A percentile compares a stretch with the other conserved stretches of the same genome.
phyloP scores from a whole-genome alignment of 2,888 invertebrate genomes.

The Mesorhabditis sp. region DNA sequence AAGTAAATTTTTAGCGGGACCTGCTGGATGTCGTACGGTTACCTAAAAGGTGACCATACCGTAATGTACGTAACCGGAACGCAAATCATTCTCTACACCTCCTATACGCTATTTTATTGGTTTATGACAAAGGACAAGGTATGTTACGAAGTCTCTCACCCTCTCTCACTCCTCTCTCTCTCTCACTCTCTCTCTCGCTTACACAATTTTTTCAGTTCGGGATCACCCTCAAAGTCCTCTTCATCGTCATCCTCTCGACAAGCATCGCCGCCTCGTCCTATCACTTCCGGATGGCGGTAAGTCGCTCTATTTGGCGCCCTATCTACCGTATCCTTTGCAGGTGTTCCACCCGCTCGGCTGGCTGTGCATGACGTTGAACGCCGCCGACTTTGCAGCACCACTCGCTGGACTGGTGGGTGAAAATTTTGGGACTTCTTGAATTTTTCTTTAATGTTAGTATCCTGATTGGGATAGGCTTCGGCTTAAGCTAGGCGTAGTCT shows the following conservation, averaged over 20 bases:
- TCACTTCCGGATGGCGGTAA: conserved; percentile 47
- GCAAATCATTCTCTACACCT: conserved; percentile 50
- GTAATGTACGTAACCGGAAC: conserved; percentile 52
- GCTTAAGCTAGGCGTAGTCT: neutral
- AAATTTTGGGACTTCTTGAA: neutral
- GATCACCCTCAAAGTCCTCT: conserved; percentile 52
- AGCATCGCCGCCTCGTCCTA: conserved; percentile 36
- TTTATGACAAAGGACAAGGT: conserved; percentile 57
- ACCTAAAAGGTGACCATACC: conserved; percentile 50
- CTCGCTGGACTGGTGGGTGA: conserved; percentile 71
- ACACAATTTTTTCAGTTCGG: conserved; percentile 36
- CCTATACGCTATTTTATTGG: conserved; percentile 55
- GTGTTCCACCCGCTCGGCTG: conserved; percentile 66
- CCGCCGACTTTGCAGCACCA: conserved; percentile 79
- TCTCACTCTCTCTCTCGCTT: neutral
- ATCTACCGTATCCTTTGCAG: conserved; percentile 5
- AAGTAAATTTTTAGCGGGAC: conserved; percentile 29
- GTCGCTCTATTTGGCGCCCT: conserved; percentile 21
- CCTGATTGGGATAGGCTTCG: neutral
- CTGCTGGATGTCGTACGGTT: conserved; percentile 56
- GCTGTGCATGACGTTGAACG: conserved; percentile 70
- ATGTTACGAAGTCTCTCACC: neutral
- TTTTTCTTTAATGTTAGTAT: neutral
- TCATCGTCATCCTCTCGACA: conserved; percentile 41
- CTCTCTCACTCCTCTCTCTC: neutral